Percentiles rank a stretch among this genome's conserved stretches.
phyloP scores from a whole-genome alignment of 2,797 vertebrate species.

The Microctenopoma stevenorrisi region DNA sequence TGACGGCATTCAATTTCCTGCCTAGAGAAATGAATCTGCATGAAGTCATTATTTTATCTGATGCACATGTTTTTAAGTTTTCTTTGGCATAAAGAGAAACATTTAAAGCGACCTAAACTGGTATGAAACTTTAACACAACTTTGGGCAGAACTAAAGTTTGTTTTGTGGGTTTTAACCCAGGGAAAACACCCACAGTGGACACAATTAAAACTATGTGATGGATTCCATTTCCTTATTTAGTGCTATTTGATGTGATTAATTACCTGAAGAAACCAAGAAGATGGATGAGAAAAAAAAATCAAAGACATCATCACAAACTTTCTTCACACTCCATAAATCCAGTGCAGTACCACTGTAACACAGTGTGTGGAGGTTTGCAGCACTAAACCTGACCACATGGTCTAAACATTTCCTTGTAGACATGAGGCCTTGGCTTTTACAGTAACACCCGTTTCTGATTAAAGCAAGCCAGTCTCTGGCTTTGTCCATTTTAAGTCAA shows the following conservation, averaged over 20 bases:
- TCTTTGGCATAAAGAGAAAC: not conserved
- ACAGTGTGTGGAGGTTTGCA: slow-evolving; percentile 3
- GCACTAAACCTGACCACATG: slow-evolving; percentile 46
- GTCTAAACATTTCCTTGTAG: slow-evolving; percentile 57
- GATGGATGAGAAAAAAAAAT: slow-evolving; percentile 9
- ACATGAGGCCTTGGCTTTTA: slow-evolving; percentile 53
- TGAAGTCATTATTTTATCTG: not conserved
- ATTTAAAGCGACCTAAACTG: not conserved
- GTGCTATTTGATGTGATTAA: slow-evolving; percentile 8
- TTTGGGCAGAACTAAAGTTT: not conserved
- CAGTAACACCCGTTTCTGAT: slow-evolving; percentile 74
- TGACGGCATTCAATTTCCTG: not conserved
- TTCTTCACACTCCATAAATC: slow-evolving; percentile 52
- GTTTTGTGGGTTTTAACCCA: not conserved
- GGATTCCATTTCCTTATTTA: slow-evolving; percentile 14
- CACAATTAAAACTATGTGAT: not conserved
- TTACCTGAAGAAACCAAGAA: slow-evolving; percentile 15
- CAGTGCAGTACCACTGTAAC: not conserved
- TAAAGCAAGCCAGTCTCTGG: slow-evolving; percentile 53
- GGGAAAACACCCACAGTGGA: not conserved
- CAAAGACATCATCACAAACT: slow-evolving; percentile 8
- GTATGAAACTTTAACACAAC: not conserved
- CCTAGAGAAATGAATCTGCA: not conserved
- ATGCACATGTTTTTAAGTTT: not conserved
- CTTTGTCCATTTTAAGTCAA: slow-evolving; percentile 69